Conservation (phyloP, 2,888 invertebrate genomes). For the Eupsilia transversa region DNA sequence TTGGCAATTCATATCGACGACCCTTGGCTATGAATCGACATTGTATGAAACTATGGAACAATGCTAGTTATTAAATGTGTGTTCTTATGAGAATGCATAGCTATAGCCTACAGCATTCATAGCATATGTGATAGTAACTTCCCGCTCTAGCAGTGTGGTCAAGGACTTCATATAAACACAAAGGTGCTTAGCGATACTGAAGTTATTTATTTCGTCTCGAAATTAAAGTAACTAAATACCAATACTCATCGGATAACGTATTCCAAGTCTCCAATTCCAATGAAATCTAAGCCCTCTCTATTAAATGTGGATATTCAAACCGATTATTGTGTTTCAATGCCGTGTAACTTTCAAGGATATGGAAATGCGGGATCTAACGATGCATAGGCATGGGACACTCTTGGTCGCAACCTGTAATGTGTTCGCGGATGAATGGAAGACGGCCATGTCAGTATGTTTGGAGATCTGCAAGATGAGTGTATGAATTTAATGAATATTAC, state of each 20-base stretch:
- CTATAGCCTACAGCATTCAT: conserved; percentile 17
- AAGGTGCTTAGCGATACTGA: conserved; percentile 11
- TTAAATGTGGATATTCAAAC: neutral
- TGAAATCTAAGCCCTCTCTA: neutral
- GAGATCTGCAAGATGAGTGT: no score
- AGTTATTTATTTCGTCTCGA: neutral
- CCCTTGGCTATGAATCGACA: conserved; percentile 79
- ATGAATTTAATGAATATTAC: no score
- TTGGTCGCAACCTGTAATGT: no score
- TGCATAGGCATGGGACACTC: conserved; percentile 7
- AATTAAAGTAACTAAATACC: neutral
- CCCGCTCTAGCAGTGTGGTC: conserved; percentile 50
- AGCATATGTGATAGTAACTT: conserved; percentile 48
- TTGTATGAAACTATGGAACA: conserved; percentile 76
- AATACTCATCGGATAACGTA: neutral
- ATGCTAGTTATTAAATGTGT: conserved; percentile 69
- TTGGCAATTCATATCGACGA: conserved; percentile 79
- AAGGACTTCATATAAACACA: conserved; percentile 49
- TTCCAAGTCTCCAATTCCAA: neutral
- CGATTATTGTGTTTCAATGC: neutral
- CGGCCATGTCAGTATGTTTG: neutral
- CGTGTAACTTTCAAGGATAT: conserved; percentile 8
- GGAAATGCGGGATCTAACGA: neutral
- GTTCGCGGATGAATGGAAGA: no score
- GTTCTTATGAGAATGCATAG: conserved; percentile 67